Evolutionary conservation across 2,113 vertebrate species (phyloP).

Genomic region (Corydoras sp.): DNA sequence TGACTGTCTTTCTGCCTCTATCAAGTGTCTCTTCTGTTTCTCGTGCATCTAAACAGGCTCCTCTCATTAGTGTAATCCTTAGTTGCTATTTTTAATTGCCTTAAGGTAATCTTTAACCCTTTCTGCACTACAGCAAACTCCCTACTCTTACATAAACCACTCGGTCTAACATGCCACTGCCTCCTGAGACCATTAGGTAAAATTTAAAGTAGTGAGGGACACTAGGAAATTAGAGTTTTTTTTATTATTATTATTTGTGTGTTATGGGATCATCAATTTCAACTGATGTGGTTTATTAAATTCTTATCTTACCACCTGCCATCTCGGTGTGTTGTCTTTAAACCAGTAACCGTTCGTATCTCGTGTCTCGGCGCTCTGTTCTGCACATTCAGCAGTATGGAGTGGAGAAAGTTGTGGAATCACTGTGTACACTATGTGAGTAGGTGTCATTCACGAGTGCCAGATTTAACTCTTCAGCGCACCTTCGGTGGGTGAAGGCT

Average conservation of each 20-base stretch:
- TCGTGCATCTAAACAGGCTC: constrained; percentile 19
- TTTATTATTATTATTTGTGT: neutral
- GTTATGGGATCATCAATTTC: neutral
- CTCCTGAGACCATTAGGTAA: constrained; percentile 14
- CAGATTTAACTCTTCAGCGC: neutral
- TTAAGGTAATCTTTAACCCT: constrained; percentile 1
- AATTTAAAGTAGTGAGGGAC: constrained; percentile 1
- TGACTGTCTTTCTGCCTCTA: neutral
- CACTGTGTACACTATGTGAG: neutral
- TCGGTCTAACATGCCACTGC: constrained; percentile 17
- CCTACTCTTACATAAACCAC: neutral
- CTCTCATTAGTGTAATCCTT: constrained; percentile 19
- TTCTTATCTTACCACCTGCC: neutral
- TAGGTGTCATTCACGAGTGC: neutral
- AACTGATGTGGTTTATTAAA: neutral
- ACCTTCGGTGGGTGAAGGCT: constrained; percentile 11
- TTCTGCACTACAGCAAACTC: constrained; percentile 1
- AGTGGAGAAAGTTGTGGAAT: neutral
- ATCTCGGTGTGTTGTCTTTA: neutral
- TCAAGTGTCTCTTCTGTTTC: neutral
- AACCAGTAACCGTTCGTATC: neutral
- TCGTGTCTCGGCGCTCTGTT: neutral
- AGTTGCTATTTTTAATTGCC: constrained; percentile 25
- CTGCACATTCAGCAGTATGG: neutral
- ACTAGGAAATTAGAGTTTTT: neutral